Evolutionary conservation across 2,888 invertebrate species (phyloP), one percentile per base, ranked within the genome.

Genomic region (Myopa tessellatipennis): DNA sequence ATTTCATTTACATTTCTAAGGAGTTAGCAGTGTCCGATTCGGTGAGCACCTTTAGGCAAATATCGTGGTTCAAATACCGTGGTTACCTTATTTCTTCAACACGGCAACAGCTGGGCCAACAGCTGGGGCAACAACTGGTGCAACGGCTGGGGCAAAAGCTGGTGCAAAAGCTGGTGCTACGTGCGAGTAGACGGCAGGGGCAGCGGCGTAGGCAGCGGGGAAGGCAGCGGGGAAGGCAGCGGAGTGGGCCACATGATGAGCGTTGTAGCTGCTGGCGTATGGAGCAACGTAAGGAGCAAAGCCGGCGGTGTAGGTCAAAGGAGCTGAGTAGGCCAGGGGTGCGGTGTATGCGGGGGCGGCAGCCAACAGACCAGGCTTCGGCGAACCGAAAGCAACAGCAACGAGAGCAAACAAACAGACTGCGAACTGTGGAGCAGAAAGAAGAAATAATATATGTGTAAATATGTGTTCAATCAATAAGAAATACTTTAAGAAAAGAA

Each of bases 311-410:
- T 82, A 82, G 68, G 63, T 63, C 61, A 73, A 34, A 36, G 77
- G 84, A 79, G 63, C 80, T 73, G 68, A 79, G 89, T 83, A 82
- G 89, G 90, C 18, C 89, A 84, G 50, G 88, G 80, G 75, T 8
- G 75, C 69, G 14, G 75, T 40, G 50, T 60, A 75, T 26, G 75
- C 69, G 3, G 91, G 90, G 40, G 91, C 90, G 38, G 91, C 90
- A 34, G 91, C 91, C 7, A 91, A 86, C 1, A 91, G 79, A 79
- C 81, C 85, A 61, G 82, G 86, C 77, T 82, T 88, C 84, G 85
- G 85, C 77, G 85, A 85, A 67, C 78, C 82, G 68, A 82, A 80
- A 82, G 85, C 87, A 78, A 85, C 85, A 69, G 89, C 87, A 77
- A 89, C 85, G 79, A 89, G 73, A 70, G 85, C 86, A 80, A 85